Evolutionary conservation across 2,888 invertebrate genomes (phyloP).

Genomic region (Coelopa pilipes): DNA sequence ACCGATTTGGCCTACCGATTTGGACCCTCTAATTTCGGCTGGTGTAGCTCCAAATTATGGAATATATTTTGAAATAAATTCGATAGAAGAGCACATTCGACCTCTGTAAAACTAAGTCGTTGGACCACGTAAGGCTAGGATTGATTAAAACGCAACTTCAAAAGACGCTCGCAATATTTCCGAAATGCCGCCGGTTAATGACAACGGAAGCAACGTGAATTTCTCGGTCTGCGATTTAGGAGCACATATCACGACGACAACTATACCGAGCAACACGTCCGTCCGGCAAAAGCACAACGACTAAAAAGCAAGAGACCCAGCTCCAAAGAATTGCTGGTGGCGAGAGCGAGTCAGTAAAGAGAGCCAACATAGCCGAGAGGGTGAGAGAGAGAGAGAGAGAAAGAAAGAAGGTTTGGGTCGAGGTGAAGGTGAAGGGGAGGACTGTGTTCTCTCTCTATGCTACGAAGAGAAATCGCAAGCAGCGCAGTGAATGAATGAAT

Average conservation of each 20-base stretch:
- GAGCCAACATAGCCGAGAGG: neutral
- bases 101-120: too few species aligned
- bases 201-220: neutral
- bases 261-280: neutral
- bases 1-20: too few species aligned
- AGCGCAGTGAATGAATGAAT: constrained; percentile 23
- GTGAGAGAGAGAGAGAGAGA: too few species aligned
- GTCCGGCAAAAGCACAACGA: constrained; percentile 16
- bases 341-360: constrained; percentile 3
- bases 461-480: constrained; percentile 13
- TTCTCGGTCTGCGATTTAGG: neutral
- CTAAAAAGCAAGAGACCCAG: constrained; percentile 14
- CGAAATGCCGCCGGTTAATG: constrained; percentile 14
- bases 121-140: too few species aligned
- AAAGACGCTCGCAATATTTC: neutral
- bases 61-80: too few species aligned
- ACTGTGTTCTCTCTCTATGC: neutral
- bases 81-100: too few species aligned
- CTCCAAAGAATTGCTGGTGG: neutral
- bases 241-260: neutral
- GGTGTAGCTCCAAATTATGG: too few species aligned
- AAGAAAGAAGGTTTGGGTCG: too few species aligned
- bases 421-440: neutral
- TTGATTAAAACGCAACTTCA: too few species aligned
- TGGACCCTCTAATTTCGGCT: too few species aligned